Evolutionary conservation across 1,140 invertebrate species (phyloP), one percentile per base, ranked within the genome.

Genomic region (Bombus difficillimus): DNA sequence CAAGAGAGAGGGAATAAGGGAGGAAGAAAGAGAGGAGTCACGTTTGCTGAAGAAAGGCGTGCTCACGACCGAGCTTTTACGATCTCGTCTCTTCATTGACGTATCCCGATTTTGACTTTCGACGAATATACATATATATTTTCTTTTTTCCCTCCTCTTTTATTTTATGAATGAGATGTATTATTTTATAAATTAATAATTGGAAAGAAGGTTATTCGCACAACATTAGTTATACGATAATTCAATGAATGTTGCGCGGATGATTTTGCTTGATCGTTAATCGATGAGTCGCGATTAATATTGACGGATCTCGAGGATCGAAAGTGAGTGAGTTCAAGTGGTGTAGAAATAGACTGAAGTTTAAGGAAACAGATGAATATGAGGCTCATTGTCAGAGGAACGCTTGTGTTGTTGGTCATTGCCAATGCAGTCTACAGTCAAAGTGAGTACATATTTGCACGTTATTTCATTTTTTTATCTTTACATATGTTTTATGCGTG

Each of bases 371-470:
- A 8, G 43, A 68, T 34, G 34, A 85, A 79, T n/a, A 87, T 85
- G 82, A 71, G 37, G 39, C 43, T 79, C 5, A 53, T 53, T 53
- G 47, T 53, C n/a, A 62, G 68, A 79, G 82, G 41, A 68, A 76
- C 66, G 64, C 72, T 83, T 9, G 22, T 72, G n/a, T 9, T 88
- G 43, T 64, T 88, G 34, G 28, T 88, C 47, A 53, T 86, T 53
- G 76, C 79, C 34, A 73, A 64, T 5, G 72, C 34, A 3, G 86
- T 81, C 32, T 88, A 81, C 81, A 77, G 81, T 88, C 89, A 83
- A 37, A 84, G 89, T 91, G 59, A 91, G 89, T 86, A 88, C 22
- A 53, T 53, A 53, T 53, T 62, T 62, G 12, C 32, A 57, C 64
- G 9, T 32, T 59, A 68, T 77, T 32, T 83, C 32, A 37, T 1